Base-by-base conservation (phyloP, 2,888 invertebrate genomes). In the Cryptocephalus moraei region DNA sequence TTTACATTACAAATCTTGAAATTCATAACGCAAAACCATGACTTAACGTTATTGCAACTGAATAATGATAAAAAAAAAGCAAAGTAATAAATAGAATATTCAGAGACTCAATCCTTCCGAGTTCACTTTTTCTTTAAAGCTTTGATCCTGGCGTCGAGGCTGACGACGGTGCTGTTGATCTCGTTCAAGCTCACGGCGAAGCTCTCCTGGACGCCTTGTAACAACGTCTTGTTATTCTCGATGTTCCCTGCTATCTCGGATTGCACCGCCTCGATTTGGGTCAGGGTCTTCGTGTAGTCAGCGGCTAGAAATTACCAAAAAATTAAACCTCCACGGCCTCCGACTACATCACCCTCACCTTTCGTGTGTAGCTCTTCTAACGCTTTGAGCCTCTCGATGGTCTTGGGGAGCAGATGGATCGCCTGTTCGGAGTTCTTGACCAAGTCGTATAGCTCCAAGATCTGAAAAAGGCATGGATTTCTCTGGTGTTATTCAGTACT, bases 331-430 rank as follows among this genome's bases (percentile, higher is more conserved):
- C 38, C 10, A 8, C 38, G n/a, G n/a, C n/a, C n/a, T 12, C 2
- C 10, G 34, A 40, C 8, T 22, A 2, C 3, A 4, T 22, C 22
- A 22, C 6, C n/a, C 22, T 22, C 70, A 91, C 93, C 93, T 80
- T 92, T 91, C 68, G 86, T 86, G 64, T 96, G 95, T 8, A 96
- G 73, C 3, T 84, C 80, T 69, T 91, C 89, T 4, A 96, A 73
- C 1, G 92, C 86, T 58, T 86, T 80, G 77, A 96, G 82, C 47
- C 95, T 79, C 58, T 91, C 87, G 33, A 94, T 78, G 22, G 87
- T 80, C 59, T 83, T 81, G 0, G 89, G 89, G 49, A 91, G 64
- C 49, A 91, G 77, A 66, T 89, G 84, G 43, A 84, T 79, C 50
- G 90, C 77, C 9, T 83, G 80, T 63, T 94, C 92, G 49, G 86